phyloP scores from a whole-genome alignment of 2,797 vertebrate genomes.

The Pogoniulus pusillus region DNA sequence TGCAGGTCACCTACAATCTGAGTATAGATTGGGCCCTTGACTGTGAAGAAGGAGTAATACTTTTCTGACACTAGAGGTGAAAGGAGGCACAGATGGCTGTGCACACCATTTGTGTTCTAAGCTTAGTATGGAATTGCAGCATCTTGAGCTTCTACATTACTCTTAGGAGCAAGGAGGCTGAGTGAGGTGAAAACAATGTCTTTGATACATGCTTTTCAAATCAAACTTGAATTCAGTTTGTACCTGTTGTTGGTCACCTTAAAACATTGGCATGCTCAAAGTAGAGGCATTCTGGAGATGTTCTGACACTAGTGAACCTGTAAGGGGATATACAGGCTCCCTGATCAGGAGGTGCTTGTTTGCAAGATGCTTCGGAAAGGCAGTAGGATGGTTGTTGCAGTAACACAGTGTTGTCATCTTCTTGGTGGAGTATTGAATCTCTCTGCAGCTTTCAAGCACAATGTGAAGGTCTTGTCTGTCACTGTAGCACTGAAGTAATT shows the following conservation, averaged over 20 bases:
- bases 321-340: not conserved
- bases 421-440: not conserved
- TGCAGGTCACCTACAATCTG: not conserved
- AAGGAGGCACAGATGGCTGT: no score
- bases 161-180: not conserved
- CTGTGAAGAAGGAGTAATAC: not conserved
- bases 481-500: rapidly evolving
- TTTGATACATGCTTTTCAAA: not conserved
- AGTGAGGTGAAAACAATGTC: not conserved
- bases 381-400: not conserved
- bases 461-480: not conserved
- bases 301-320: not conserved
- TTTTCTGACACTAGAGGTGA: rapidly evolving
- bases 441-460: not conserved
- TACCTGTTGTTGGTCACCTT: not conserved
- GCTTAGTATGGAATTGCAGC: not conserved
- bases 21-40: not conserved
- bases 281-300: rapidly evolving
- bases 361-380: not conserved
- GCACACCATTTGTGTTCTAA: rapidly evolving
- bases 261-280: not conserved
- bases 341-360: not conserved
- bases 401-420: not conserved
- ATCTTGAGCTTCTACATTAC: rapidly evolving
- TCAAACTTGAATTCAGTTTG: not conserved